Conservation (phyloP, 2,113 vertebrate species). For the Candoia aspera region DNA sequence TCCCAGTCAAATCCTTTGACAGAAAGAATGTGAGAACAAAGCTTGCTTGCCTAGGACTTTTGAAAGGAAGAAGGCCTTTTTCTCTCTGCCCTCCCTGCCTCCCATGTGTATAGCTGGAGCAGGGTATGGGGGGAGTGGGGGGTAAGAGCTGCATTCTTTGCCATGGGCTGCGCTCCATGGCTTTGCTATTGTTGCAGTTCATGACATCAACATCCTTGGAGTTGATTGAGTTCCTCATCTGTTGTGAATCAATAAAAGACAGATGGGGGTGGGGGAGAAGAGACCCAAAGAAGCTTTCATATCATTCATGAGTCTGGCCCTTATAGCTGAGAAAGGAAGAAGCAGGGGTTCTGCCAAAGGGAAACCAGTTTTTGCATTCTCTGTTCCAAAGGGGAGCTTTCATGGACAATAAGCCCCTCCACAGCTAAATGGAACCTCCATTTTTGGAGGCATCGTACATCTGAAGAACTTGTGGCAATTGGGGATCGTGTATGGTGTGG, state of each 20-base stretch:
- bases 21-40: slow-evolving; percentile 12
- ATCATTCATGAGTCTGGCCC: background rate
- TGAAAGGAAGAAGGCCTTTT: background rate
- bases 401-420: background rate
- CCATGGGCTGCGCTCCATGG: background rate
- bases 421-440: background rate
- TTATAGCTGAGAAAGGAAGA: background rate
- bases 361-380: background rate
- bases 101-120: background rate
- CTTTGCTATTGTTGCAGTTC: slow-evolving; percentile 31
- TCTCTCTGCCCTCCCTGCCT: background rate
- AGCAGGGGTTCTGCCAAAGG: background rate
- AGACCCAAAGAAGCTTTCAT: background rate
- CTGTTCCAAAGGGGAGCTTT: background rate
- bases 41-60: background rate
- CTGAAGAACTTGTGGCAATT: background rate
- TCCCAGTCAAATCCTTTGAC: slow-evolving; percentile 11
- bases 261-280: background rate
- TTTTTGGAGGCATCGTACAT: background rate
- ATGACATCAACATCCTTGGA: slow-evolving; percentile 24
- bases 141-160: background rate
- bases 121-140: background rate
- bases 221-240: slow-evolving; percentile 15
- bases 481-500: background rate
- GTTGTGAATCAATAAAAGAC: slow-evolving; percentile 10